Base-by-base conservation (phyloP, 2,888 invertebrate genomes). In the Onchidella celtica region DNA sequence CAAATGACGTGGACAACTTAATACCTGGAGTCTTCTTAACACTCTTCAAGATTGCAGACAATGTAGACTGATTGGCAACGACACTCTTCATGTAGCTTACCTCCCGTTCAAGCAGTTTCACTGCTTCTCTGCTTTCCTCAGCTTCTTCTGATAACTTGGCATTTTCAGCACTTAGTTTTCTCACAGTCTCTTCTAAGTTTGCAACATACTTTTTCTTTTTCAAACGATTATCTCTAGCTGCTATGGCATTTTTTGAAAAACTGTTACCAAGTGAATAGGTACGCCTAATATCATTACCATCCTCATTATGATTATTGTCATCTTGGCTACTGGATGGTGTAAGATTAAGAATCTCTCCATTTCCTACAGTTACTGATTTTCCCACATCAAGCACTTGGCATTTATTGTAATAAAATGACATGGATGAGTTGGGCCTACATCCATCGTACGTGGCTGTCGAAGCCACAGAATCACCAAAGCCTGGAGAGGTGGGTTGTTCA, bases 81-180 rank as follows among this genome's bases (percentile, higher is more conserved):
- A 89, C 87, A 83, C 85, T 85, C 83, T 85, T 83, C 24, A 89
- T 74, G 76, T 89, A 89, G 21, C 81, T 47, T 24, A 88, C 84
- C 80, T 89, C 88, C 34, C 80, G 74, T 17, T 82, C 66, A 36
- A 88, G 69, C 24, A 3, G 17, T 17, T n/a, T 14, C 21, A 79
- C 34, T 24, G 55, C 21, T 1, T 36, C 24, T 24, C 47, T 65
- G n/a, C 14, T 65, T 24, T 73, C 66, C 1, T 40, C 57, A n/a
- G 27, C 36, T 27, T 77, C 36, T 14, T 61, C 66, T 38, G 14
- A 27, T 34, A 82, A 47, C 32, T 40, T 6, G 40, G 40, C 73
- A 78, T 82, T 82, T 38, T 82, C 78, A 36, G 38, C 21, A 14
- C 57, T 29, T 17, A 78, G 32, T 27, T 65, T 57, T 40, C 34